Percentiles rank a stretch among this genome's conserved stretches.
These are phyloP conservation scores for Speoplatyrhinus poulsoni DNA, from an alignment of 2,113 vertebrate genomes.

Conservation along the genomic window DNA sequence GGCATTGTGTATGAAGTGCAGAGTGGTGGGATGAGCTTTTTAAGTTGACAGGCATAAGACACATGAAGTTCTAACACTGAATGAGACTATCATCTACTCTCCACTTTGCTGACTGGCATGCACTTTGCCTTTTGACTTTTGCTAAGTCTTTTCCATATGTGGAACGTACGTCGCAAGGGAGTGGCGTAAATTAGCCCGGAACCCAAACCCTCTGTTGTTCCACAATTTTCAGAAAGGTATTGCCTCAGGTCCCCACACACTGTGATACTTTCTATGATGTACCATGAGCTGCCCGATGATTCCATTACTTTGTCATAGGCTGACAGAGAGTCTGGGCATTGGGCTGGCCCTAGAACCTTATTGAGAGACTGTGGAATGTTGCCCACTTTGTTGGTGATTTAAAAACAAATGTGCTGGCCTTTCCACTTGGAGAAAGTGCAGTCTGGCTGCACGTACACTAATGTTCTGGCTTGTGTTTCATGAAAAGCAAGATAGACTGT, in stretches of 20 bases:
- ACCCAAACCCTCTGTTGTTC: conserved; percentile 47
- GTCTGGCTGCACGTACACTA: conserved; percentile 38
- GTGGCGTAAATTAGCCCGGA: conserved; percentile 51
- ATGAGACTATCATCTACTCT: conserved; percentile 49
- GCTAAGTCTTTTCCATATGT: conserved; percentile 49
- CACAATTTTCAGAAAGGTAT: conserved; percentile 60
- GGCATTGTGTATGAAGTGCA: conserved; percentile 45
- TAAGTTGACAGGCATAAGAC: conserved; percentile 34
- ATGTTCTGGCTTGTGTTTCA: conserved; percentile 13
- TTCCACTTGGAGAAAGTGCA: conserved; percentile 20
- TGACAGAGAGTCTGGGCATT: conserved; percentile 28
- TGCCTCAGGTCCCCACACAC: conserved; percentile 79
- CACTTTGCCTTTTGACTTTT: conserved; percentile 60
- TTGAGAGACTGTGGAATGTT: conserved; percentile 40
- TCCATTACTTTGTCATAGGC: conserved; percentile 67
- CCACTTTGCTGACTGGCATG: conserved; percentile 51
- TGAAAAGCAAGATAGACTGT: neutral
- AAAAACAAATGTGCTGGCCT: conserved; percentile 30
- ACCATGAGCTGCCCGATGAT: conserved; percentile 73
- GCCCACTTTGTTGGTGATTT: conserved; percentile 13
- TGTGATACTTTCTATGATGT: conserved; percentile 76
- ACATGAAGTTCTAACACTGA: conserved; percentile 36
- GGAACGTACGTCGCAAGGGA: conserved; percentile 40
- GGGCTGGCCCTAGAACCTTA: conserved; percentile 34
- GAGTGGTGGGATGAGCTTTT: conserved; percentile 40